Evolutionary conservation across 2,113 vertebrate species (phyloP), one percentile per base, ranked within the genome.

Genomic region (Anarrhichthys ocellatus): DNA sequence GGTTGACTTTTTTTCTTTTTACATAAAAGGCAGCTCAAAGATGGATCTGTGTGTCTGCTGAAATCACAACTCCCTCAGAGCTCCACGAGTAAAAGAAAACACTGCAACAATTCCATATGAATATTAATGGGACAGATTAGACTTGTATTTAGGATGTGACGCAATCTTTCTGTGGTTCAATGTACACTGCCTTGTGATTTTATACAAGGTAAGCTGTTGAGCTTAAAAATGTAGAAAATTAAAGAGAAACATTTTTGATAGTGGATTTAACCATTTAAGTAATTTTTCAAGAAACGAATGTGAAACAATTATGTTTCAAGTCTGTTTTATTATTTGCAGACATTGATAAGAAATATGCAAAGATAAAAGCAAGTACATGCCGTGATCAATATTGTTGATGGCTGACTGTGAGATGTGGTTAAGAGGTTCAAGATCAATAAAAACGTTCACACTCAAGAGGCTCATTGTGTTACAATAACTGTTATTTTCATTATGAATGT

Each of bases 41-140:
- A 69, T 24, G 18, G 27, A 68, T 75, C 29, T 48, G 11, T 71
- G 38, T 24, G 32, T 69, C 27, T 56, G n/a, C 42, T 50, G 13
- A 72, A 46, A 76, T 81, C 34, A 34, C 76, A 88, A 24, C 20
- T 34, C 24, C 17, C 68, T 69, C 76, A 61, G 62, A 80, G 62
- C 20, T 62, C 40, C 0, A 40, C 11, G 54, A 58, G 54, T 64
- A 46, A 70, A 69, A 62, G 59, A 13, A 50, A 83, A 62, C 32
- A 24, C 20, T 66, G 17, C 8, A 75, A 82, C 20, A 79, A 69
- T 34, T 50, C 4, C 22, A 72, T 18, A 18, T 67, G 22, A 44
- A 70, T 74, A 56, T 54, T 20, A 77, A 27, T 14, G 8, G 6
- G 29, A 56, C 18, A 11, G 9, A 24, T 68, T 17, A 18, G 14